Evolutionary conservation across 37 sponge, comb jelly and placozoan species (phyloP), one percentile per base, ranked within the genome.

Genomic region (Amphimedon queenslandica): DNA sequence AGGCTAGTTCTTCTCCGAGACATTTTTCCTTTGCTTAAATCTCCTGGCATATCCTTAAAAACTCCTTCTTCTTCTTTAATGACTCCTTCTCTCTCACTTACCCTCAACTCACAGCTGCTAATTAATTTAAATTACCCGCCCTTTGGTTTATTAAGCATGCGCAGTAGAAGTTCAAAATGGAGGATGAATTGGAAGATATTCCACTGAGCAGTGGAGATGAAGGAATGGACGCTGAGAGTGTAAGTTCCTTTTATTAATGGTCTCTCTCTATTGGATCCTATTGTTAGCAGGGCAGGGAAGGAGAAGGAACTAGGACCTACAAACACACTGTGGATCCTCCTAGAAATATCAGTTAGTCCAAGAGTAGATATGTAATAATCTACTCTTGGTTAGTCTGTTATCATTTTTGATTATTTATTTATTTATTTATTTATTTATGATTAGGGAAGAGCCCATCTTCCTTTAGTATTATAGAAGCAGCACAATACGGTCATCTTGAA

Each of bases 401-500:
- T n/a, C n/a, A n/a, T n/a, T n/a, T n/a, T n/a, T n/a, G n/a, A n/a
- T n/a, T n/a, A n/a, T n/a, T n/a, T 60, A 60, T n/a, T 6, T 60
- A 25, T 60, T 25, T 25, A n/a, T 25, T 6, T n/a, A 60, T 60
- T 60, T n/a, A 25, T n/a, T n/a, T 60, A 11, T 25, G 21, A 13
- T 27, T 64, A 47, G 73, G 51, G n/a, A 72, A 42, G 34, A 81
- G 85, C 32, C 79, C 76, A 1, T 79, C 87, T 0, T 53, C 11
- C 10, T 91, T 72, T 65, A 66, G 40, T 40, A 68, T 94, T 33
- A 78, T 88, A 13, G 84, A 94, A 56, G 95, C 95, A 0, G 82
- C 93, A 0, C 95, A 94, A 38, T 91, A 91, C 37, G 95, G 95
- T n/a, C n/a, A 70, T 27, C 69, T 91, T 2, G 75, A 76, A 30